A percentile compares a stretch with the other conserved stretches of the same genome.
These are phyloP conservation scores for Coelopa pilipes DNA, from an alignment of 2,888 invertebrate species.

Conservation along the genomic window DNA sequence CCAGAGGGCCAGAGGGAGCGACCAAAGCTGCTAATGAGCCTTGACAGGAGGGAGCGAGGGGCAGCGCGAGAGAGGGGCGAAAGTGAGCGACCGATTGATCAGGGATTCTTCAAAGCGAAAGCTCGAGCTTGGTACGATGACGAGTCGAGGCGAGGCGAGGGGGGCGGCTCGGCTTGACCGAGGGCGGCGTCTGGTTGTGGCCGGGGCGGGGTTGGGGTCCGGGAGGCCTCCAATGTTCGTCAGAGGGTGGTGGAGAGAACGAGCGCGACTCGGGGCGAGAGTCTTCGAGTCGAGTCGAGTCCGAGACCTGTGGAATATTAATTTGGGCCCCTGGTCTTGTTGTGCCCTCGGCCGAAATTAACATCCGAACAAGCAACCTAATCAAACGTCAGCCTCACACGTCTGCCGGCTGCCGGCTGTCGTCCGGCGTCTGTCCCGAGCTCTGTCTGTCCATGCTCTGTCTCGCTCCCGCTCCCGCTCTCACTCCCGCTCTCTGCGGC, in stretches of 20 bases:
- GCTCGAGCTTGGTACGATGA: neutral
- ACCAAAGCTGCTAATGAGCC: constrained; percentile 13
- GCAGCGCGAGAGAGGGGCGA: too few species aligned
- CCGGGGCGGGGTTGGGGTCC: too few species aligned
- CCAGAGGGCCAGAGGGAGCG: neutral
- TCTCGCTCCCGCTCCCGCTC: too few species aligned
- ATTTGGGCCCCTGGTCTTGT: neutral
- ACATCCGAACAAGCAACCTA: constrained; percentile 6
- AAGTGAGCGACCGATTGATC: constrained; percentile 5
- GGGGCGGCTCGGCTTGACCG: too few species aligned
- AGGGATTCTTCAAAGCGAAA: constrained; percentile 16
- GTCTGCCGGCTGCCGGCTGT: neutral
- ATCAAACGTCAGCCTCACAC: constrained; percentile 24
- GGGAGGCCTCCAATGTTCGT: neutral
- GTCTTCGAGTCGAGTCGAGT: too few species aligned
- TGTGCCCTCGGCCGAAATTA: neutral
- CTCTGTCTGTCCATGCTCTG: neutral
- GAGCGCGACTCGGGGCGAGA: too few species aligned
- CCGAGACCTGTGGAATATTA: neutral
- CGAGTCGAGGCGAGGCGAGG: neutral
- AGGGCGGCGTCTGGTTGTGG: too few species aligned
- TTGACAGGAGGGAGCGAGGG: neutral
- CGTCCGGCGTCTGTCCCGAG: neutral
- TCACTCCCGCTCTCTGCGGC: neutral
- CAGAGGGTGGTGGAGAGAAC: too few species aligned